These are phyloP conservation scores for Streblospio benedicti DNA, from an alignment of 1,140 invertebrate species.

Conservation along the genomic window DNA sequence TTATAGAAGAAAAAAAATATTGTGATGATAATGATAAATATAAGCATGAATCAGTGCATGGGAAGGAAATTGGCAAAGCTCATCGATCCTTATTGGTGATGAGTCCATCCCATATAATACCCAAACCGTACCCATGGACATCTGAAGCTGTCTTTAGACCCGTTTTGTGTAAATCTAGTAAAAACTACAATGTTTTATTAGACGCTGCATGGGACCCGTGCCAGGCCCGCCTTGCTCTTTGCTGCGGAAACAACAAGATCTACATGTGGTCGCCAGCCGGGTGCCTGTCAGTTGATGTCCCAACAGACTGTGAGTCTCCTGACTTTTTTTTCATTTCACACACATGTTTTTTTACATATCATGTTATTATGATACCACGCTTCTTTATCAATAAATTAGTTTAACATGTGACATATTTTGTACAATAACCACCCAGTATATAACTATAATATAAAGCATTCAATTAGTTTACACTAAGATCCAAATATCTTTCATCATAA, in stretches of 20 bases:
- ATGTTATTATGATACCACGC: neutral
- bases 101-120: no score
- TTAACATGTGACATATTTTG: neutral
- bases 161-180: neutral
- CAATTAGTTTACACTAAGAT: neutral
- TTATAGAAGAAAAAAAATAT: no score
- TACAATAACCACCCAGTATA: neutral
- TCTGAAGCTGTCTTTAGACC: no score
- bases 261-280: constrained; percentile 47
- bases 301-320: constrained; percentile 39
- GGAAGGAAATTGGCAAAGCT: no score
- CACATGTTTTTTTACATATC: no score
- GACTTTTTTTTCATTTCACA: no score
- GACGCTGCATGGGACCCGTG: constrained; percentile 42
- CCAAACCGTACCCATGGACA: no score
- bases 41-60: no score
- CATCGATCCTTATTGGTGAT: no score
- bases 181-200: constrained; percentile 9
- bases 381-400: neutral
- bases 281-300: constrained; percentile 42
- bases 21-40: no score
- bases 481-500: neutral
- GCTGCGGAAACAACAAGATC: constrained; percentile 43
- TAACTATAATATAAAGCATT: neutral
- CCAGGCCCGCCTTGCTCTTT: constrained; percentile 39